Conservation (phyloP, 2,888 invertebrate genomes). For the Morinoia aosen region DNA sequence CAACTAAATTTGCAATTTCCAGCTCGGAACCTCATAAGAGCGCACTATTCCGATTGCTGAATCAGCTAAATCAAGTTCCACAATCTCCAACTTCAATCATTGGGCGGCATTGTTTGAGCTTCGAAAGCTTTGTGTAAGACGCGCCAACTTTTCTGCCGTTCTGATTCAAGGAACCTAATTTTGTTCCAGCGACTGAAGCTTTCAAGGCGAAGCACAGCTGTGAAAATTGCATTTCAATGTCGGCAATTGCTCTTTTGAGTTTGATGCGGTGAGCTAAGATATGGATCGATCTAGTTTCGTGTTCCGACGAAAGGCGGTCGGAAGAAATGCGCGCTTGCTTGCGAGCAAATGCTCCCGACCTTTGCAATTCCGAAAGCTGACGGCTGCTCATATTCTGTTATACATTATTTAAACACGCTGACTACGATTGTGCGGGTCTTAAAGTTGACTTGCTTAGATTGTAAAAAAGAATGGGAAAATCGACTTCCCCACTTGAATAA, state of each 20-base stretch:
- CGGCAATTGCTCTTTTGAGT: not conserved
- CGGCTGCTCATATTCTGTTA: too few relatives aligned
- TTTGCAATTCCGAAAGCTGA: too few relatives aligned
- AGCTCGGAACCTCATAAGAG: not conserved
- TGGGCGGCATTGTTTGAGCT: not conserved
- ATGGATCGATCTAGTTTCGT: not conserved
- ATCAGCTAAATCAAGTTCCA: not conserved
- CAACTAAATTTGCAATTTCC: not conserved
- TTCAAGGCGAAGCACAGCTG: conserved; percentile 1
- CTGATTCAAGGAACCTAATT: not conserved
- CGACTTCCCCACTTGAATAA: too few relatives aligned
- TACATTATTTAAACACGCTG: too few relatives aligned
- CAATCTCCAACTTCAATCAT: not conserved
- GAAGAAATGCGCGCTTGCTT: too few relatives aligned
- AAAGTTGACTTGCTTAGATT: too few relatives aligned
- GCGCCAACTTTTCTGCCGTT: not conserved
- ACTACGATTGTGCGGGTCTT: too few relatives aligned
- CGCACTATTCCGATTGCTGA: not conserved
- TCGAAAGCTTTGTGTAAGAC: not conserved
- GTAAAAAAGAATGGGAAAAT: too few relatives aligned
- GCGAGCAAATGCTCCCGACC: too few relatives aligned
- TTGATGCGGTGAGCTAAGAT: not conserved
- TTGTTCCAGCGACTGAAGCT: not conserved
- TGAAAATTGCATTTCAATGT: not conserved
- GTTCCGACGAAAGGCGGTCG: not conserved